Percentiles rank a stretch among this genome's conserved stretches.
These are phyloP conservation scores for Prionace glauca DNA, from an alignment of 2,797 vertebrate species.

Conservation along the genomic window DNA sequence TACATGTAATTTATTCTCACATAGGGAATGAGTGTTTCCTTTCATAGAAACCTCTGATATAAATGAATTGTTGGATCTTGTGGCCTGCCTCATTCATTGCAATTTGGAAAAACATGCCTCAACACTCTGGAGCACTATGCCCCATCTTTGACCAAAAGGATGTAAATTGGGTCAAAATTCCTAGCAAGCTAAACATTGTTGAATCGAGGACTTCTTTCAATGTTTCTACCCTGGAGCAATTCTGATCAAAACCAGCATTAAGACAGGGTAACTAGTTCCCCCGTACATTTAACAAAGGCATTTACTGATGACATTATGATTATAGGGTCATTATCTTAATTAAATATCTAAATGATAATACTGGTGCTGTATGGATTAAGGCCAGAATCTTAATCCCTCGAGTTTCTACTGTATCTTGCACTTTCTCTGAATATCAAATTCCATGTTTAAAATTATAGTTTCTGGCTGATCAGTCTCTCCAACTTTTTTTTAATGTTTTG, in stretches of 20 bases:
- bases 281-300: neutral
- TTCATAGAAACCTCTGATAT: neutral
- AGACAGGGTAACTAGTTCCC: neutral
- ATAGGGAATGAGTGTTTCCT: neutral
- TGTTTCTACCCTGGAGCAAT: neutral
- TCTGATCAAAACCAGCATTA: slow-evolving; percentile 20
- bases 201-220: neutral
- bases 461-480: neutral
- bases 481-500: neutral
- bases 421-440: neutral
- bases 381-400: neutral
- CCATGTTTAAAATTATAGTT: slow-evolving; percentile 2
- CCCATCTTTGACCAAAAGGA: neutral
- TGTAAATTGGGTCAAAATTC: slow-evolving; percentile 24
- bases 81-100: neutral
- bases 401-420: slow-evolving; percentile 13
- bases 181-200: neutral
- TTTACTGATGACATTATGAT: slow-evolving; percentile 34
- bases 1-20: neutral
- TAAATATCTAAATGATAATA: slow-evolving; percentile 29
- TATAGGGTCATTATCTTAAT: slow-evolving; percentile 33
- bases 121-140: neutral
- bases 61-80: neutral
- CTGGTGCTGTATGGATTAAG: neutral
- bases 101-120: neutral